Percentiles rank a stretch among this genome's conserved stretches.
These are phyloP conservation scores for Gobio gobio DNA, from an alignment of 2,113 vertebrate species.

Conservation along the genomic window DNA sequence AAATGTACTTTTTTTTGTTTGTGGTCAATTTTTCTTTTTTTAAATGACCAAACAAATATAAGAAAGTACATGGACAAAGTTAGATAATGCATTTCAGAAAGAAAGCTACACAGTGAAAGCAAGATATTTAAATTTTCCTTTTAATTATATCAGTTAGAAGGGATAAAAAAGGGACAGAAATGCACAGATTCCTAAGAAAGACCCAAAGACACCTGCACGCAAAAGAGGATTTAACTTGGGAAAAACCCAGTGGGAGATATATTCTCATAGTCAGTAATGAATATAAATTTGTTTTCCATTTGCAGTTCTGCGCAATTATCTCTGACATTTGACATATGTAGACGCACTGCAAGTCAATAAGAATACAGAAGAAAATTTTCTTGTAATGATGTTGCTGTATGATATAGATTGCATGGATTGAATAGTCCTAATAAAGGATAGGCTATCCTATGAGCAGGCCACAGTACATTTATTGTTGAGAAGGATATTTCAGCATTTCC, in stretches of 20 bases:
- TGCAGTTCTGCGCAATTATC: conserved; percentile 4
- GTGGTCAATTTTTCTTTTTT: too few relatives aligned
- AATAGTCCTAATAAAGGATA: conserved; percentile 47
- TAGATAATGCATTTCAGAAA: not conserved
- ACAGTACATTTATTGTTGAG: conserved; percentile 27
- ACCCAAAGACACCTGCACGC: not conserved
- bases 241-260: not conserved
- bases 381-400: conserved; percentile 34
- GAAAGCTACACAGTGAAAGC: not conserved
- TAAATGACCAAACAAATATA: too few relatives aligned
- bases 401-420: conserved; percentile 27
- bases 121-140: too few relatives aligned
- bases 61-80: too few relatives aligned
- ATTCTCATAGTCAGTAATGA: conserved; percentile 24
- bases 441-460: conserved; percentile 36
- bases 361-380: conserved; percentile 15
- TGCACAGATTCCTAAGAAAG: not conserved
- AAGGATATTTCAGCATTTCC: conserved; percentile 35
- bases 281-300: conserved; percentile 31
- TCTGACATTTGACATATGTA: conserved; percentile 39
- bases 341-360: conserved; percentile 36
- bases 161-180: not conserved
- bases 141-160: not conserved
- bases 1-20: too few relatives aligned
- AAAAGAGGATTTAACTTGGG: not conserved